Conservation (phyloP, 2,888 invertebrate species). For the Coleophora flavipennella region DNA sequence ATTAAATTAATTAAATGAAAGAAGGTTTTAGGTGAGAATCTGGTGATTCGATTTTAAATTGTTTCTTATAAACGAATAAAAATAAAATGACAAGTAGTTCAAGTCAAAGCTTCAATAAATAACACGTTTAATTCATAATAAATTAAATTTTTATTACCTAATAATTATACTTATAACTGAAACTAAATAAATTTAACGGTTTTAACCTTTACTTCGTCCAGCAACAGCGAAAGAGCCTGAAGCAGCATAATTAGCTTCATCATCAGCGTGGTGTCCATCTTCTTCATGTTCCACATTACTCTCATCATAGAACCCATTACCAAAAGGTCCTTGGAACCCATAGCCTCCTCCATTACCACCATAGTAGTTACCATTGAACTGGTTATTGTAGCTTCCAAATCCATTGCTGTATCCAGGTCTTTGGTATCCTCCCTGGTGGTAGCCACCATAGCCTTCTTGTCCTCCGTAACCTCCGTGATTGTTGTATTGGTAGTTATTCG, state of each 20-base stretch:
- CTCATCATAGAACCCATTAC: constrained; percentile 26
- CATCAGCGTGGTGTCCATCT: constrained; percentile 4
- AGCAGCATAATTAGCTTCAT: constrained; percentile 6
- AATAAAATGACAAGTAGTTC: too few species aligned
- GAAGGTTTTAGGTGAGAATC: too few species aligned
- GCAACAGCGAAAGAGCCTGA: constrained; percentile 17
- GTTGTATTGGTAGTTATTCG: constrained; percentile 41
- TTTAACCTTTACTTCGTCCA: constrained; percentile 4
- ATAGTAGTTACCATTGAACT: constrained; percentile 58
- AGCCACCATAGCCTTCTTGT: constrained; percentile 16
- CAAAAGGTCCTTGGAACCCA: constrained; percentile 30
- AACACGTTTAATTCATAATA: background rate
- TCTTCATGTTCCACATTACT: background rate
- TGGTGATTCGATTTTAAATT: too few species aligned
- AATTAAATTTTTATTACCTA: background rate
- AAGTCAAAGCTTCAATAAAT: too few species aligned
- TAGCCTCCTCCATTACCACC: constrained; percentile 25
- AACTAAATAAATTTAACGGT: background rate
- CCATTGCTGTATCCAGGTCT: constrained; percentile 42
- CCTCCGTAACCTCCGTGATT: constrained; percentile 17
- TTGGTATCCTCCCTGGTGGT: constrained; percentile 17
- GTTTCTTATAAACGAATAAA: too few species aligned
- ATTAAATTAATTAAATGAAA: too few species aligned
- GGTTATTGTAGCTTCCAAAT: constrained; percentile 42
- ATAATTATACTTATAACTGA: constrained; percentile 2